Evolutionary conservation across 2,797 vertebrate species (phyloP), one percentile per base, ranked within the genome.

Genomic region (Chromis chromis): DNA sequence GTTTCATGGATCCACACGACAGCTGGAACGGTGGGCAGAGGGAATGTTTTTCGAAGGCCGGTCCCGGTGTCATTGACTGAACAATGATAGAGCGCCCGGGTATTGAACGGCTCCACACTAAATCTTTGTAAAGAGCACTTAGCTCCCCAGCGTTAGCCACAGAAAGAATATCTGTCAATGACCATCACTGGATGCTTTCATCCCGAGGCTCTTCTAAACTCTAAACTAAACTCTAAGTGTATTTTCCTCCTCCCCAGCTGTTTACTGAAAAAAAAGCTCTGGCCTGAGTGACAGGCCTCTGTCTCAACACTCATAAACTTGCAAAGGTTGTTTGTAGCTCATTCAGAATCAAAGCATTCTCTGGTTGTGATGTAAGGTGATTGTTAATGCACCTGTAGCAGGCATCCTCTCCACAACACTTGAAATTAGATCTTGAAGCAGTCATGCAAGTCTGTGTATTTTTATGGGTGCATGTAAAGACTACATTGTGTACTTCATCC

Each of bases 121-220:
- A 95, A 91, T 94, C 83, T 90, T 91, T 87, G 87, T 91, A 92
- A 94, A 92, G 92, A 92, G 31, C 90, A 86, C 93, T 95, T 94
- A 90, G 85, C 92, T 91, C 80, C 91, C 83, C 85, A 83, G 91
- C 77, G 85, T 91, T 91, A 93, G 92, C 92, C 91, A 82, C 92
- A 87, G 86, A 90, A 92, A 92, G 80, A 89, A 94, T 90, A 90
- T 93, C 91, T 91, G 93, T 94, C 94, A 92, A 91, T 93, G 93
- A 82, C 82, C 88, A 94, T 95, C 93, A 93, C 85, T 76, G 87
- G 83, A 91, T 72, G 90, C 92, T 93, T 94, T 94, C 86, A 92
- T 95, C 91, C 92, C 84, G 56, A 64, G 77, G 81, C 86, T 92
- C 85, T 76, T 84, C 89, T 88, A 87, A 66, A 44, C 66, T 58